Evolutionary conservation across 2,888 invertebrate species (phyloP), one percentile per base, ranked within the genome.

Genomic region (Cataglyphis livida): DNA sequence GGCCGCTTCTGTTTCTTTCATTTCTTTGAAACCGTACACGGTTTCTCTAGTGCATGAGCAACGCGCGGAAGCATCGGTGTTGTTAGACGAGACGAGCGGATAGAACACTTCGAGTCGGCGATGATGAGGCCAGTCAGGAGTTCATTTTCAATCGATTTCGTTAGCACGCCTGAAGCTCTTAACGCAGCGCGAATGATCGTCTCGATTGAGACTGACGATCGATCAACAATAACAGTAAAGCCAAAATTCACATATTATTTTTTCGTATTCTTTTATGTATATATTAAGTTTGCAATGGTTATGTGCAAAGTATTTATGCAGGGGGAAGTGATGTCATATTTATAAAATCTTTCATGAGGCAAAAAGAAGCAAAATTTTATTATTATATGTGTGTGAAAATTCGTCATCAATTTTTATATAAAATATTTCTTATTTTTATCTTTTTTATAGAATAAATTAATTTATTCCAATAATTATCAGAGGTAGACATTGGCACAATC

Each of bases 11-110:
- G 90, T 90, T 90, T 90, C 90, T 90, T 90, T 90, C 90, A 90
- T 90, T 90, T 90, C 90, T 90, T 90, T 90, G 90, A 90, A 90
- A 90, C 88, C 83, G 75, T 86, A 90, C 84, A 90, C 90, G 86
- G 73, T 81, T 79, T 79, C 78, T 84, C 84, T 84, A 82, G 83
- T 81, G 84, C 82, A 87, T 81, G 87, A 84, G 83, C 89, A 82
- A 81, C 81, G 83, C 79, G 89, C 85, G 66, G 84, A 87, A 89
- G 84, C 81, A 81, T 83, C 83, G 81, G 78, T 82, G 89, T 87
- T 79, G 78, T 79, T 79, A 79, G 48, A 35, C 54, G 70, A 70
- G 54, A 7, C 71, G 41, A 28, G 21, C 41, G 78, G 71, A 78
- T 78, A 59, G 57, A 61, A 44, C 71, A 70, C 25, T 41, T 71